phyloP scores from a whole-genome alignment of 2,113 vertebrate species.

The Bujurquina vittata region DNA sequence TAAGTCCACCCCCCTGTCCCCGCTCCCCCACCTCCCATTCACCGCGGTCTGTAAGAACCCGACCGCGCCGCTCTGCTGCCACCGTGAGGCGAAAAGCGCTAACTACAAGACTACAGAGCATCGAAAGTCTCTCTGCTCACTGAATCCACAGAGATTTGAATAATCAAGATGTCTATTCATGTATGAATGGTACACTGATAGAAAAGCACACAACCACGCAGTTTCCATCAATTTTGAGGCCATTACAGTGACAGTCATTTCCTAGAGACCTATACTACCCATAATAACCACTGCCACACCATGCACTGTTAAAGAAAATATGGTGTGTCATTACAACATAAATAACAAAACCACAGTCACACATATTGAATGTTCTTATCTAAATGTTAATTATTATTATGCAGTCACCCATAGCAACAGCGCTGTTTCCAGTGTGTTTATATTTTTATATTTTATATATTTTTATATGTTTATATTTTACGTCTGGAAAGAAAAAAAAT shows the following conservation, averaged over 20 bases:
- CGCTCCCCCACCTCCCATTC: too few species aligned
- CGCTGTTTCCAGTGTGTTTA: neutral
- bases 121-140: too few species aligned
- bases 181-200: neutral
- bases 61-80: conserved; percentile 68
- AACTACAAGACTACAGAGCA: conserved; percentile 3
- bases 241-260: neutral
- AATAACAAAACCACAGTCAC: neutral
- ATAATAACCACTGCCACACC: neutral
- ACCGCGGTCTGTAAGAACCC: neutral
- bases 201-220: neutral
- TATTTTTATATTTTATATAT: too few species aligned
- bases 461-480: too few species aligned
- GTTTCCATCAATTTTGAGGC: neutral
- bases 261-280: neutral
- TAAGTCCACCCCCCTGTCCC: conserved; percentile 22
- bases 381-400: neutral
- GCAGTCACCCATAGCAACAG: neutral
- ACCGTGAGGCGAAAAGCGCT: conserved; percentile 53
- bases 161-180: neutral
- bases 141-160: neutral
- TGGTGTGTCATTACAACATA: neutral
- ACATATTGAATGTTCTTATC: neutral
- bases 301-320: neutral
- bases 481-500: neutral